Percentiles rank a stretch among this genome's conserved stretches.
Evolutionary conservation across 2,888 invertebrate genomes (phyloP).

Genomic region (Poecilobothrus nobilitatus): DNA sequence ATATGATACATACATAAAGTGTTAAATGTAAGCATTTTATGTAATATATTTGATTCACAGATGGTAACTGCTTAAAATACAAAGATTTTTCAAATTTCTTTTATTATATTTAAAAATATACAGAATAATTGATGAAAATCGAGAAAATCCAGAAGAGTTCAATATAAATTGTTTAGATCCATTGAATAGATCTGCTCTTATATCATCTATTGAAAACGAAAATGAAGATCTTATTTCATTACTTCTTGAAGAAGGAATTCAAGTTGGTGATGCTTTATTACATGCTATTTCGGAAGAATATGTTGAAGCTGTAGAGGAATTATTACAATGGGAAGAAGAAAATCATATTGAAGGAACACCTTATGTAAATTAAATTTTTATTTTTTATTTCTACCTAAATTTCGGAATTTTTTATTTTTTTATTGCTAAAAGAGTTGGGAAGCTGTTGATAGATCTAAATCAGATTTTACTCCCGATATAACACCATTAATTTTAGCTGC

Average conservation of each 20-base stretch:
- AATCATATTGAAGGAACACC: slow-evolving; percentile 66
- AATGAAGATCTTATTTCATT: slow-evolving; percentile 86
- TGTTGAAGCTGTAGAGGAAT: slow-evolving; percentile 91
- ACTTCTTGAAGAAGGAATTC: slow-evolving; percentile 70
- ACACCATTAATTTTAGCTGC: slow-evolving; percentile 92
- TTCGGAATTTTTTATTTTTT: slow-evolving; percentile 9
- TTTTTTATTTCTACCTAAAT: background rate
- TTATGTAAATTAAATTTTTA: slow-evolving; percentile 55
- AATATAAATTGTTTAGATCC: slow-evolving; percentile 95
- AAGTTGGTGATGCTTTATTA: slow-evolving; percentile 82
- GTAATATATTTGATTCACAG: too few species aligned
- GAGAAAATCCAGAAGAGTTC: slow-evolving; percentile 57
- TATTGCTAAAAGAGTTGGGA: slow-evolving; percentile 65
- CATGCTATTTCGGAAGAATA: slow-evolving; percentile 98
- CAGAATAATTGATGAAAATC: slow-evolving; percentile 59
- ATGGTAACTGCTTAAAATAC: background rate
- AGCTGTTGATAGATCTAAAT: slow-evolving; percentile 65
- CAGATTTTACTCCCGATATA: slow-evolving; percentile 88
- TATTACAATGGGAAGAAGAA: slow-evolving; percentile 83
- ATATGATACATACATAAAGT: background rate
- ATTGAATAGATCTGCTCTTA: slow-evolving; percentile 82
- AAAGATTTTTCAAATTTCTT: background rate
- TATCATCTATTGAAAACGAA: slow-evolving; percentile 95
- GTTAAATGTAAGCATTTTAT: too few species aligned
- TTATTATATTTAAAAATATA: too few species aligned